Conservation (phyloP, 2,888 invertebrate genomes). For the Drosophila paramelanica region DNA sequence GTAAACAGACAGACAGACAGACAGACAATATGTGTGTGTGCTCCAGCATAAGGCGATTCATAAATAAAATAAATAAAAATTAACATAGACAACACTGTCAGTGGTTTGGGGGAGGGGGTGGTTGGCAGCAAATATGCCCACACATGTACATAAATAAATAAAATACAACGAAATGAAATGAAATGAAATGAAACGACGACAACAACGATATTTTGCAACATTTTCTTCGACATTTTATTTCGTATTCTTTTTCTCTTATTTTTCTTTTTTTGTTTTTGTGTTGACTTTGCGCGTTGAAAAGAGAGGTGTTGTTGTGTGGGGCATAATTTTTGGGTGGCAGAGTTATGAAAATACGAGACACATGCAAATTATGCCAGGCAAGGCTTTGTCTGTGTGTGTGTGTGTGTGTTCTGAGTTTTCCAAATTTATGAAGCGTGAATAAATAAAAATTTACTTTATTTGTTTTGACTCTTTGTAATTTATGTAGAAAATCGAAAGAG, state of each 20-base stretch:
- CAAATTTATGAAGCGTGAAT: constrained; percentile 43
- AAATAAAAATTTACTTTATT: constrained; percentile 44
- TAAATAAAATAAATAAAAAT: constrained; percentile 79
- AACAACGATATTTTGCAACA: constrained; percentile 52
- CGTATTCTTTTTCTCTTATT: constrained; percentile 26
- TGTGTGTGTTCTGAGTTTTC: constrained; percentile 6
- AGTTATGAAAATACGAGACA: constrained; percentile 65
- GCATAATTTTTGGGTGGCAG: constrained; percentile 18
- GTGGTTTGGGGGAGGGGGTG: neutral
- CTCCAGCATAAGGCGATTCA: constrained; percentile 43
- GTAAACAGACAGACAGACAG: neutral
- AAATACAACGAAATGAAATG: constrained; percentile 37
- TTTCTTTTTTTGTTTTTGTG: neutral
- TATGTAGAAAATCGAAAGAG: constrained; percentile 20
- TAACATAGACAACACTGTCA: constrained; percentile 70
- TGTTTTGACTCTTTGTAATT: constrained; percentile 52
- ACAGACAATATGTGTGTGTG: neutral
- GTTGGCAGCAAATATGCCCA: constrained; percentile 7
- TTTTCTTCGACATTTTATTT: constrained; percentile 66
- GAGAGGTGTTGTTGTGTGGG: constrained; percentile 8
- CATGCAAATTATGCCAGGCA: constrained; percentile 62
- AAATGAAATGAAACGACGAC: constrained; percentile 31
- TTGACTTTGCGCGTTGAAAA: neutral
- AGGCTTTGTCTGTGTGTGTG: neutral
- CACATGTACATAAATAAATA: constrained; percentile 47